Percentiles rank a stretch among this genome's conserved stretches.
These are phyloP conservation scores for Tridacna crocea DNA, from an alignment of 2,888 invertebrate genomes.

Conservation along the genomic window DNA sequence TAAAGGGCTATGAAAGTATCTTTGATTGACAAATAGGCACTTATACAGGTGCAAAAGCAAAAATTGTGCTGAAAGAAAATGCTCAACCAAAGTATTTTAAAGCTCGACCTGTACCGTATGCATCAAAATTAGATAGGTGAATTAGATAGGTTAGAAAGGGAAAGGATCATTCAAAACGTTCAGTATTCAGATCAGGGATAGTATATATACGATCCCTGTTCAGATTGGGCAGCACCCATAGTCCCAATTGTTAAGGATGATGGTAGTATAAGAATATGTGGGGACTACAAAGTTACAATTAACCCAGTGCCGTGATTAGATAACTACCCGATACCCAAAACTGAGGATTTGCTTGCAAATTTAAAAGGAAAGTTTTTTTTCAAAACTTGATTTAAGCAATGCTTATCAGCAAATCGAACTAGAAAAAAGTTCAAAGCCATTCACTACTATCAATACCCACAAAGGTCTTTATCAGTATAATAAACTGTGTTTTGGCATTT, in stretches of 20 bases:
- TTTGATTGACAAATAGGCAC: neutral
- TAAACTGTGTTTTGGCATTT: slow-evolving; percentile 20
- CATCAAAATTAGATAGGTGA: slow-evolving; percentile 6
- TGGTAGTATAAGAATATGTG: slow-evolving; percentile 19
- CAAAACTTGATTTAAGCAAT: slow-evolving; percentile 22
- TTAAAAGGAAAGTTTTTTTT: slow-evolving; percentile 20
- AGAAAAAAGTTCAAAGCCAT: slow-evolving; percentile 16
- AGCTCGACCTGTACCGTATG: neutral
- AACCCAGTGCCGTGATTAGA: neutral
- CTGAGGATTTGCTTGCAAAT: slow-evolving; percentile 11
- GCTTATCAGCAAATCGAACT: slow-evolving; percentile 25
- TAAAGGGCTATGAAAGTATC: neutral
- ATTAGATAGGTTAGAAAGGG: slow-evolving; percentile 8
- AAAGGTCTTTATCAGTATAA: slow-evolving; percentile 22
- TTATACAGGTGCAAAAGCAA: slow-evolving; percentile 1
- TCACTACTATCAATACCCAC: slow-evolving; percentile 7
- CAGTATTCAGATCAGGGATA: neutral
- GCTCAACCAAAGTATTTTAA: slow-evolving; percentile 7
- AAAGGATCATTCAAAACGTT: slow-evolving; percentile 11
- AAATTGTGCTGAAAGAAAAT: neutral
- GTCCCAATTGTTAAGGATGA: slow-evolving; percentile 18
- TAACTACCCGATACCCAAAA: slow-evolving; percentile 17
- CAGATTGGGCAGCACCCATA: slow-evolving; percentile 24
- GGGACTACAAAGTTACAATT: slow-evolving; percentile 24
- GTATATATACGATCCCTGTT: too few species aligned